Percentiles rank a stretch among this genome's conserved stretches.
phyloP scores from a whole-genome alignment of 2,113 vertebrate species.

The Pholis gunnellus region DNA sequence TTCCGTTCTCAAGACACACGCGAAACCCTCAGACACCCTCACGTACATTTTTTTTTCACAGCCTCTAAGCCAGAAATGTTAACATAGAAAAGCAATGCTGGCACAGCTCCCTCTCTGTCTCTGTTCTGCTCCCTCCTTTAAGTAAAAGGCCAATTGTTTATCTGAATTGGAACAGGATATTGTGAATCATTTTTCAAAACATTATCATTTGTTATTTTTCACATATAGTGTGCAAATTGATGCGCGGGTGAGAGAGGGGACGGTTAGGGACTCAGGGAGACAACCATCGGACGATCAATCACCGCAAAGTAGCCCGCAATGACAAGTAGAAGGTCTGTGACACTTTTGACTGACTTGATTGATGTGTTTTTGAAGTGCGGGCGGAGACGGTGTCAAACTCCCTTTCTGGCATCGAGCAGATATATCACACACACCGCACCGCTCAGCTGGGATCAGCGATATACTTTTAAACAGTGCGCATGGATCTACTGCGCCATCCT shows the following conservation, averaged over 20 bases:
- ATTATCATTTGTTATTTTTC: slow-evolving; percentile 74
- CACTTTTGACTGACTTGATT: slow-evolving; percentile 81
- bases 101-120: slow-evolving; percentile 47
- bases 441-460: slow-evolving; percentile 41
- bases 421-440: slow-evolving; percentile 54
- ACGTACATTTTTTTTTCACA: slow-evolving; percentile 29
- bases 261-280: slow-evolving; percentile 37
- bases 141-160: slow-evolving; percentile 69
- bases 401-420: slow-evolving; percentile 62
- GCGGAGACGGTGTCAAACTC: slow-evolving; percentile 64
- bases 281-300: slow-evolving; percentile 77
- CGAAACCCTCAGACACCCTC: background rate
- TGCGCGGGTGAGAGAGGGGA: slow-evolving; percentile 30
- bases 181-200: slow-evolving; percentile 72
- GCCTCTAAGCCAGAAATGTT: slow-evolving; percentile 59
- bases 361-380: slow-evolving; percentile 82
- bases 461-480: slow-evolving; percentile 33
- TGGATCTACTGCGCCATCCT: slow-evolving; percentile 16
- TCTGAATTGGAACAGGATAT: slow-evolving; percentile 75
- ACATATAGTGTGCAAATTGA: slow-evolving; percentile 68
- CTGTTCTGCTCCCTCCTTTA: slow-evolving; percentile 47
- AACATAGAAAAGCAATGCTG: slow-evolving; percentile 46
- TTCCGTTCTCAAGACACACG: slow-evolving; percentile 37
- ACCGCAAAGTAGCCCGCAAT: slow-evolving; percentile 72
- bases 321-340: slow-evolving; percentile 80